Evolutionary conservation across 2,888 invertebrate species (phyloP).

Genomic region (Tipula helvola): DNA sequence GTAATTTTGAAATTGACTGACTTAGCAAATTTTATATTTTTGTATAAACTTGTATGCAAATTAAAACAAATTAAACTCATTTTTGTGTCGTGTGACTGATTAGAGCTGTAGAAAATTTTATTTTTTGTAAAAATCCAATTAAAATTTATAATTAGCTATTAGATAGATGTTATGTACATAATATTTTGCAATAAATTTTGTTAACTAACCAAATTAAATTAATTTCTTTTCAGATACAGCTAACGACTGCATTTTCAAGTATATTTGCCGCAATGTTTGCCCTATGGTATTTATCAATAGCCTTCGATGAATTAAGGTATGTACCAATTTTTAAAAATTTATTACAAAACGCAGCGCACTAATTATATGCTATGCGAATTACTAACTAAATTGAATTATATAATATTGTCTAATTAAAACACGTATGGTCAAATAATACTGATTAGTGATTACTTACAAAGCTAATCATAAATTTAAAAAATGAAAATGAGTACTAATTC

Average conservation of each 20-base stretch:
- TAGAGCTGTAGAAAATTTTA: no score
- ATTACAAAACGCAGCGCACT: neutral
- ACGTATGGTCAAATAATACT: neutral
- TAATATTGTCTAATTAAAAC: neutral
- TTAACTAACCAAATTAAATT: no score
- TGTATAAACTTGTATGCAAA: no score
- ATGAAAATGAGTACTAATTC: neutral
- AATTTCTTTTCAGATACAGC: neutral
- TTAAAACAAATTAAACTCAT: no score
- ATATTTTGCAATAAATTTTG: no score
- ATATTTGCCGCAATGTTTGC: conserved; percentile 26
- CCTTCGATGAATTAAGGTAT: conserved; percentile 33
- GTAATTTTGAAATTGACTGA: no score
- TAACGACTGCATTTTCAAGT: neutral
- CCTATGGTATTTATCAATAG: conserved; percentile 33
- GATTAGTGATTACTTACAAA: neutral
- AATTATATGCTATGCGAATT: neutral
- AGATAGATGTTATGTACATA: no score
- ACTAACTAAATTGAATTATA: neutral
- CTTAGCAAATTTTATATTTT: no score
- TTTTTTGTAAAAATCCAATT: no score
- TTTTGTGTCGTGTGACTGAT: no score
- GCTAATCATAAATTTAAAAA: neutral
- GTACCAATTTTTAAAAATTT: conserved; percentile 17
- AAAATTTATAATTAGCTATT: no score